These are phyloP conservation scores for Willisornis vidua DNA, from an alignment of 2,113 vertebrate species.

Conservation along the genomic window DNA sequence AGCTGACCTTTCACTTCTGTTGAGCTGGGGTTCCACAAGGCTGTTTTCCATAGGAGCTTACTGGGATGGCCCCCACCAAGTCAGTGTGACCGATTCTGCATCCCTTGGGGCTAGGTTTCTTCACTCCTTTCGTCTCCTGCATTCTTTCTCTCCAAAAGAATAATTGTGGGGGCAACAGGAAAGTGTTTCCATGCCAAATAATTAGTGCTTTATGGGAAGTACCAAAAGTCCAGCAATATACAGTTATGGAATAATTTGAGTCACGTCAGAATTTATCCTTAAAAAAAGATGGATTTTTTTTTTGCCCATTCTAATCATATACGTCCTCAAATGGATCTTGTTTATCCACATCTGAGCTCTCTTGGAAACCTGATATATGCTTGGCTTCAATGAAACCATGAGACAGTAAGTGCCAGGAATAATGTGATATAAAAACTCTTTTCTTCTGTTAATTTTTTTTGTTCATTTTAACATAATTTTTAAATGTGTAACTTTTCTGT, in stretches of 20 bases:
- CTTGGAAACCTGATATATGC: not conserved
- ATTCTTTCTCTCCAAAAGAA: not conserved
- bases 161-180: not conserved
- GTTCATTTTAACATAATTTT: not conserved
- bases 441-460: not conserved
- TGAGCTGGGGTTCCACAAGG: not conserved
- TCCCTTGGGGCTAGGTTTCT: not conserved
- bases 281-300: rapidly evolving
- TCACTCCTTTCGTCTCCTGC: not conserved
- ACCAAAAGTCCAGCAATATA: not conserved
- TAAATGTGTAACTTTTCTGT: not conserved
- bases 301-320: not conserved
- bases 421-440: not conserved
- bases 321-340: not conserved
- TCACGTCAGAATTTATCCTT: not conserved
- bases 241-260: not conserved
- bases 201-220: not conserved
- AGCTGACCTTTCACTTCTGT: not conserved
- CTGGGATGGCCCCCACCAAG: not conserved
- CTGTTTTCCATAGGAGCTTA: not conserved
- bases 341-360: not conserved
- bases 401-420: not conserved
- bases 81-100: not conserved
- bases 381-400: not conserved
- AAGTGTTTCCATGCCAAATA: not conserved